These are phyloP conservation scores for Oreonectes daqikongensis DNA, from an alignment of 2,797 vertebrate species.

Conservation along the genomic window DNA sequence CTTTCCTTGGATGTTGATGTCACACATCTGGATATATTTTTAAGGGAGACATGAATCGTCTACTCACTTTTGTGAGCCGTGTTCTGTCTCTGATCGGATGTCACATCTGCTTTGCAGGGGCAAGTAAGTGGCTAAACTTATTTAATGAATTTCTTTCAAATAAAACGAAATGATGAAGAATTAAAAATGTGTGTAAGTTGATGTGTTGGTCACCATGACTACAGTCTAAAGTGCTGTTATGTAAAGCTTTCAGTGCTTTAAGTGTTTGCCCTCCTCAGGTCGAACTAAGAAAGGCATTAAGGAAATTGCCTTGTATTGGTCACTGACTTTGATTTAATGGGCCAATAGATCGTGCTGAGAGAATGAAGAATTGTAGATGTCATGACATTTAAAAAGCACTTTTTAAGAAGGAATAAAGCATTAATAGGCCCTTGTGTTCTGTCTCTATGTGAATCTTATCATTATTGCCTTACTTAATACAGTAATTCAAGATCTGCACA, in stretches of 20 bases:
- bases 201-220: constrained; percentile 11
- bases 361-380: constrained; percentile 14
- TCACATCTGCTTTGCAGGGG: constrained; percentile 51
- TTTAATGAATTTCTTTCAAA: no score
- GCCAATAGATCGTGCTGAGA: neutral
- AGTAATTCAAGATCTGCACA: no score
- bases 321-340: constrained; percentile 36
- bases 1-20: constrained; percentile 15
- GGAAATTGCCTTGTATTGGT: constrained; percentile 38
- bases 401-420: neutral
- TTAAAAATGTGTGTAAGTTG: neutral
- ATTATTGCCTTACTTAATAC: no score
- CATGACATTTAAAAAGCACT: constrained; percentile 14
- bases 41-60: constrained; percentile 51
- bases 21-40: constrained; percentile 38
- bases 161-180: neutral
- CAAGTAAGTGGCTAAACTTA: constrained; percentile 57
- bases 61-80: constrained; percentile 38
- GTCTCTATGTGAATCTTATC: neutral
- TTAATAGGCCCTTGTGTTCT: no score
- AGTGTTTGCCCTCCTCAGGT: constrained; percentile 1
- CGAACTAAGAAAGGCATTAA: constrained; percentile 40
- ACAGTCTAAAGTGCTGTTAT: constrained; percentile 14
- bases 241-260: constrained; percentile 1
- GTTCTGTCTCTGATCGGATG: constrained; percentile 44